A percentile compares a stretch with the other conserved stretches of the same genome.
Conservation (phyloP, 2,113 vertebrate species). For the Rhinogobius similis region DNA sequence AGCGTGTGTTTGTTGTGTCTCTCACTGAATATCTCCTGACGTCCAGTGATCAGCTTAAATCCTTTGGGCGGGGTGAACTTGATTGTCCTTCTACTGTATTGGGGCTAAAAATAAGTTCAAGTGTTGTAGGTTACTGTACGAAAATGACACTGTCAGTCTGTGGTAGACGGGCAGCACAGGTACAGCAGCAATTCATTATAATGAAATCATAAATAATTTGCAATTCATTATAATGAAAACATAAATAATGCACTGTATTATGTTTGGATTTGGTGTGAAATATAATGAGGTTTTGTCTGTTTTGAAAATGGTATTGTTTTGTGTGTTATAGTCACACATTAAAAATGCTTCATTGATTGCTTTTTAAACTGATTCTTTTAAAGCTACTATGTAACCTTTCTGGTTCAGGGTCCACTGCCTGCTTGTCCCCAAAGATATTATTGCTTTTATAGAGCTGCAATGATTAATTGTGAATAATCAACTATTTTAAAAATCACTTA, state of each 20-base stretch:
- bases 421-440: too few relatives aligned
- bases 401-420: too few relatives aligned
- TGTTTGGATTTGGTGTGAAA: background rate
- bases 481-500: too few relatives aligned
- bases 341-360: too few relatives aligned
- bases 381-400: too few relatives aligned
- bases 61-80: background rate
- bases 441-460: too few relatives aligned
- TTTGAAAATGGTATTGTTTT: too few relatives aligned
- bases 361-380: too few relatives aligned
- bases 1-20: conserved; percentile 18
- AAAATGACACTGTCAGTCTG: background rate
- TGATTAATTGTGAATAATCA: too few relatives aligned
- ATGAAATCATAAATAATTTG: background rate
- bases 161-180: background rate
- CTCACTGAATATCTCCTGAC: conserved; percentile 1
- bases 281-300: too few relatives aligned
- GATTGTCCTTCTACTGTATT: conserved; percentile 26
- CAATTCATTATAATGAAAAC: background rate
- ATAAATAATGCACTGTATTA: background rate
- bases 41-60: conserved; percentile 40
- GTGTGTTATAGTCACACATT: too few relatives aligned
- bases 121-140: background rate
- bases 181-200: background rate
- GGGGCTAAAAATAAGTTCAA: conserved; percentile 30